These are phyloP conservation scores for Sarcophaga bullata DNA, from an alignment of 1,140 invertebrate genomes.

Conservation along the genomic window DNA sequence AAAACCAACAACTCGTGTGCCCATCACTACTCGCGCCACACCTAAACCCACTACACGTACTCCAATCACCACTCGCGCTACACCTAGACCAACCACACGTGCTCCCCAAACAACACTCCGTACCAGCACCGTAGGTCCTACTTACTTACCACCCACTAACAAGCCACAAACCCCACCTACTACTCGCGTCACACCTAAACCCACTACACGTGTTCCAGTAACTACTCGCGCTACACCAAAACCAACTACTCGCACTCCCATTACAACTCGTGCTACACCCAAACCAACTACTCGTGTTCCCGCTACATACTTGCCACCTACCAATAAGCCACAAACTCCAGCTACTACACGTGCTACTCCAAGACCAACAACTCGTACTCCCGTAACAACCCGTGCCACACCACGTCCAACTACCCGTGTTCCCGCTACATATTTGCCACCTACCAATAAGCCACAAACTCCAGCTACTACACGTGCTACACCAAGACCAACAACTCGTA, in stretches of 20 bases:
- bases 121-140: constrained; percentile 39
- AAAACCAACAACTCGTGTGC: constrained; percentile 45
- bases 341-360: constrained; percentile 46
- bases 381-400: constrained; percentile 45
- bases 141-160: constrained; percentile 56
- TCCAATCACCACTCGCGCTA: constrained; percentile 39
- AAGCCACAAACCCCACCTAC: constrained; percentile 47
- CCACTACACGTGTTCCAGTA: background rate
- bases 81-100: constrained; percentile 45
- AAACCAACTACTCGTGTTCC: constrained; percentile 46
- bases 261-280: constrained; percentile 46
- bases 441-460: constrained; percentile 42
- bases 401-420: constrained; percentile 25
- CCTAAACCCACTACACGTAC: constrained; percentile 11
- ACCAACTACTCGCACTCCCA: constrained; percentile 44
- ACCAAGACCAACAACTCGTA: constrained; percentile 23
- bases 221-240: constrained; percentile 45
- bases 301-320: constrained; percentile 45
- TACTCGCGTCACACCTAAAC: constrained; percentile 28
- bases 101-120: constrained; percentile 43
- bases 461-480: constrained; percentile 29
- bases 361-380: constrained; percentile 45
- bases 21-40: constrained; percentile 44
- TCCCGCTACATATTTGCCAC: constrained; percentile 43
- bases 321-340: constrained; percentile 46